Evolutionary conservation across 2,113 vertebrate genomes (phyloP).

Genomic region (Progne subis): DNA sequence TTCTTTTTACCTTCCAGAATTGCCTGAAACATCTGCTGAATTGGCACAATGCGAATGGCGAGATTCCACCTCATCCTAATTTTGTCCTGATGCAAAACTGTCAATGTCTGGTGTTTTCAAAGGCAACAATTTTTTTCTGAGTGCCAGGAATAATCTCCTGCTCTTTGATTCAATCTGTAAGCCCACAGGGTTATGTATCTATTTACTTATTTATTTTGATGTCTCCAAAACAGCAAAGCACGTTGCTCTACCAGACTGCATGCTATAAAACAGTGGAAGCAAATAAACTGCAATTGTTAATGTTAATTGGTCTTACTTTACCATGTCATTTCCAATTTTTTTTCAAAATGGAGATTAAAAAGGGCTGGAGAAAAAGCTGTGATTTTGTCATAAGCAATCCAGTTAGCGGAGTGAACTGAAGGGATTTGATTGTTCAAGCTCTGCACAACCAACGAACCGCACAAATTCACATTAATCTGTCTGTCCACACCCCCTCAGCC

Average conservation of each 20-base stretch:
- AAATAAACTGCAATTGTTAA: slow-evolving; percentile 58
- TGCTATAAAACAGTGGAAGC: slow-evolving; percentile 26
- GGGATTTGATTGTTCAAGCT: slow-evolving; percentile 32
- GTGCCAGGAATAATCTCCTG: slow-evolving; percentile 53
- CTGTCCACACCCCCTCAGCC: slow-evolving; percentile 3
- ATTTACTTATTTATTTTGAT: slow-evolving; percentile 60
- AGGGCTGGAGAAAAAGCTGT: slow-evolving; percentile 41
- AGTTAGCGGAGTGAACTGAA: slow-evolving; percentile 7
- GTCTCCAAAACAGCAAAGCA: slow-evolving; percentile 43
- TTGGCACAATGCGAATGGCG: neutral
- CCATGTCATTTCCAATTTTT: slow-evolving; percentile 57
- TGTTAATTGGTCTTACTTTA: slow-evolving; percentile 62
- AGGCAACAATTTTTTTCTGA: slow-evolving; percentile 47
- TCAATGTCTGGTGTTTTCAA: slow-evolving; percentile 61
- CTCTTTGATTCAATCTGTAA: slow-evolving; percentile 62
- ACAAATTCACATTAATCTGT: slow-evolving; percentile 37
- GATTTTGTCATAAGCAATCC: slow-evolving; percentile 64
- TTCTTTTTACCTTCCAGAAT: slow-evolving; percentile 17
- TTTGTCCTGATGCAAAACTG: slow-evolving; percentile 32
- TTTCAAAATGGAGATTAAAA: slow-evolving; percentile 58
- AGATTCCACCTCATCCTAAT: slow-evolving; percentile 21
- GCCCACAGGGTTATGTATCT: slow-evolving; percentile 46
- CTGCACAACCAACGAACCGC: neutral
- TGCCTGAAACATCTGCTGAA: neutral
- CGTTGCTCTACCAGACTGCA: neutral